Evolutionary conservation across 1,140 invertebrate species (phyloP).

Genomic region (Diorhabda sublineata): DNA sequence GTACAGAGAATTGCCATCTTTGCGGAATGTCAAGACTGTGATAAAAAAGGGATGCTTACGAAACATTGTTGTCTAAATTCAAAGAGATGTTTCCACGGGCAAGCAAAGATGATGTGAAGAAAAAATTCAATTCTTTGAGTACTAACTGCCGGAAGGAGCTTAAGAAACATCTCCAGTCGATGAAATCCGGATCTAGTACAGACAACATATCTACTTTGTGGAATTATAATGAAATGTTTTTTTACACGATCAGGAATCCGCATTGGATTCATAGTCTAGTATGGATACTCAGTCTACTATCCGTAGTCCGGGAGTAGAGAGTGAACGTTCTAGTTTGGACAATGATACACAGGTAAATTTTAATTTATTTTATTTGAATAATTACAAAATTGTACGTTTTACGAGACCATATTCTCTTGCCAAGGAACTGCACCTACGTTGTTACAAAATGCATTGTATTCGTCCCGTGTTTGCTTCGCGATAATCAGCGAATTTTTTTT

Average conservation of each 20-base stretch:
- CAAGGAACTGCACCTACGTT: neutral
- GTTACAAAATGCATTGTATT: neutral
- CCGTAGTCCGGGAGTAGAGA: neutral
- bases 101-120: no score
- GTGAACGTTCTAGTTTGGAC: conserved; percentile 1
- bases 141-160: no score
- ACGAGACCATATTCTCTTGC: neutral
- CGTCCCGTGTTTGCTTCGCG: neutral
- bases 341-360: neutral
- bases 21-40: no score
- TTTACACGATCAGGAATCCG: neutral
- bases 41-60: no score
- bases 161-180: no score
- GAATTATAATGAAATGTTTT: neutral
- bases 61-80: no score
- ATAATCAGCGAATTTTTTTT: neutral
- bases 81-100: no score
- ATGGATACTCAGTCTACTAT: neutral
- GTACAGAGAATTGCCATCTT: no score
- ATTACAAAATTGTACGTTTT: neutral
- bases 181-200: no score
- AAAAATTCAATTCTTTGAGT: no score
- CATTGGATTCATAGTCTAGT: neutral
- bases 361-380: neutral
- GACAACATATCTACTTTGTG: no score